Conservation (phyloP, 2,888 invertebrate genomes). For the Gymnosoma rotundatum region DNA sequence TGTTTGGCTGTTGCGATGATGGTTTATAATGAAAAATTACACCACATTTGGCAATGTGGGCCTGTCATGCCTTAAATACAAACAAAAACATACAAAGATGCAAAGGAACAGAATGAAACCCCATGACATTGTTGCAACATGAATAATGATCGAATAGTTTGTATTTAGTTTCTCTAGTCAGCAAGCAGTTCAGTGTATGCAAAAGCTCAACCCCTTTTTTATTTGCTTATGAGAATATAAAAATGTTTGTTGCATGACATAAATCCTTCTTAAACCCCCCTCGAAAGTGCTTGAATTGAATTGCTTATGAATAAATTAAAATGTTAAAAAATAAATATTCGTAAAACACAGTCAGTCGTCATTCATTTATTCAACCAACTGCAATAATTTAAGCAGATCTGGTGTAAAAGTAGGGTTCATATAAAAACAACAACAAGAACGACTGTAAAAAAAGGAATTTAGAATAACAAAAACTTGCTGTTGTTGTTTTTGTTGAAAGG, state of each 20-base stretch:
- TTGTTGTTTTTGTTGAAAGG: constrained; percentile 62
- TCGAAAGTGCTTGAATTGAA: constrained; percentile 73
- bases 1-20: constrained; percentile 10
- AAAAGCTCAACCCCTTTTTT: constrained; percentile 39
- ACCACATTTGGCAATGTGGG: constrained; percentile 48
- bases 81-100: constrained; percentile 18
- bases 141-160: constrained; percentile 55
- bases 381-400: constrained; percentile 47
- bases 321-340: constrained; percentile 64
- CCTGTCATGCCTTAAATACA: constrained; percentile 16
- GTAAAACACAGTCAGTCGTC: constrained; percentile 2
- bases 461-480: constrained; percentile 35
- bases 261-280: constrained; percentile 69
- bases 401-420: constrained; percentile 57
- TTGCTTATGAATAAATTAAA: constrained; percentile 80
- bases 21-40: constrained; percentile 66
- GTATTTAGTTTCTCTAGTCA: constrained; percentile 24
- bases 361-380: constrained; percentile 29
- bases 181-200: constrained; percentile 17
- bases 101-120: background rate
- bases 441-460: constrained; percentile 7
- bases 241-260: constrained; percentile 45
- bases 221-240: constrained; percentile 7
- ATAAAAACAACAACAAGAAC: constrained; percentile 1
- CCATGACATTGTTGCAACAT: constrained; percentile 53